Evolutionary conservation across 2,113 vertebrate genomes (phyloP), one percentile per base, ranked within the genome.

Genomic region (Gymnarchus niloticus): DNA sequence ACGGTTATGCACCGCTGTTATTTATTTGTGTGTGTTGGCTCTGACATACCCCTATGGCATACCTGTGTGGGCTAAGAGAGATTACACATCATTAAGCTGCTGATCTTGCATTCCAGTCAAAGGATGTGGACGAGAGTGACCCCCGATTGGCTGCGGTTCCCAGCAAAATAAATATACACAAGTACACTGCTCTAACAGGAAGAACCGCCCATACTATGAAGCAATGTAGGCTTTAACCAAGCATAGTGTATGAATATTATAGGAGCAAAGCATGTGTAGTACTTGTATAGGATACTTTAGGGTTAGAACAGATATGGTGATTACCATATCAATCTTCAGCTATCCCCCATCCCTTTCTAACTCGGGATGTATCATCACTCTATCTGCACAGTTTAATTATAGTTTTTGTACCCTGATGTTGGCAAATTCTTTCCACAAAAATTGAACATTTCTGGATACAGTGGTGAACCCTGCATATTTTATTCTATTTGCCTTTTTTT

Each of bases 231-330:
- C 9, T 78, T 78, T 46, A 78, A 37, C 37, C 44, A 78, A 78
- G 76, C n/a, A 6, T 78, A 78, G 41, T 48, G 76, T 78, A 48
- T 78, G 76, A 78, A 46, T 44, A 78, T 78, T 78, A 48, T 78
- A 78, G 76, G 76, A 21, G 76, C 46, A 48, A 48, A 78, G 76
- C 76, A 78, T 48, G 76, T 78, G 41, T 78, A 78, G 44, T 25
- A 41, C 41, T 28, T 61, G 44, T 78, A 7, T 78, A 78, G 76
- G 17, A 78, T 78, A 78, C 44, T 78, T 44, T 78, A 78, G 76
- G 76, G 44, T 46, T 78, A 78, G 44, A 48, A 41, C 76, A 48
- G 23, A 37, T 48, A 78, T 78, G 76, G 76, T 78, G 44, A 46
- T 37, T n/a, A 21, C 37, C 76, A 78, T 48, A 48, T 69, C 61